Base-by-base conservation (phyloP, 2,888 invertebrate species). In the Aphidoletes aphidimyza region DNA sequence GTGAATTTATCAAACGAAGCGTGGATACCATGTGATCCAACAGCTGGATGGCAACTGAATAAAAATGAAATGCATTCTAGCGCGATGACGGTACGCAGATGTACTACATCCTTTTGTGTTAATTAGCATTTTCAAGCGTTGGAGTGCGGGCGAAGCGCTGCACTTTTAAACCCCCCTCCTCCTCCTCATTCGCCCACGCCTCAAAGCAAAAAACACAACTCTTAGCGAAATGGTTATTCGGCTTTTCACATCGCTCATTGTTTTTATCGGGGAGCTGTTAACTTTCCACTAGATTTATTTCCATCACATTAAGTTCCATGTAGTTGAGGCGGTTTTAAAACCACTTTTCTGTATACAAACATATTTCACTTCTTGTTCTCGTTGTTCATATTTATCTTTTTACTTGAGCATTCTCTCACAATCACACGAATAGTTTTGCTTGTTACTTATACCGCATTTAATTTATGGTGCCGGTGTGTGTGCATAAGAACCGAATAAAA, bases 261-360 rank as follows among this genome's bases (percentile, higher is more conserved):
- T 37, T 30, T n/a, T n/a, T n/a, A n/a, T n/a, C n/a, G n/a, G n/a
- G n/a, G n/a, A n/a, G n/a, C n/a, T n/a, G n/a, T n/a, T 37, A 81
- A 81, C 37, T 81, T 81, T 81, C 36, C 37, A 37, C 37, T 81
- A 81, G 81, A 81, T 81, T 81, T 81, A 81, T 81, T 81, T 81
- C 81, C 81, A 81, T 37, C 81, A 81, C 81, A 81, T 81, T 81
- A 81, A 81, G 37, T 37, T 37, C 37, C 37, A 8, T 36, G 81
- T 22, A 81, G 37, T 3, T n/a, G 37, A 37, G 37, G 19, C 37
- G 81, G 36, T 81, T 22, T 81, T 81, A n/a, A 37, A 81, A 36
- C 81, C 37, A 36, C 37, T 81, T 81, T 81, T 81, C 81, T 37
- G 37, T 81, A 81, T 1, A 81, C 37, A 81, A 81, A 37, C 81